phyloP scores from a whole-genome alignment of 2,888 invertebrate species.

The Eilema griseolum region DNA sequence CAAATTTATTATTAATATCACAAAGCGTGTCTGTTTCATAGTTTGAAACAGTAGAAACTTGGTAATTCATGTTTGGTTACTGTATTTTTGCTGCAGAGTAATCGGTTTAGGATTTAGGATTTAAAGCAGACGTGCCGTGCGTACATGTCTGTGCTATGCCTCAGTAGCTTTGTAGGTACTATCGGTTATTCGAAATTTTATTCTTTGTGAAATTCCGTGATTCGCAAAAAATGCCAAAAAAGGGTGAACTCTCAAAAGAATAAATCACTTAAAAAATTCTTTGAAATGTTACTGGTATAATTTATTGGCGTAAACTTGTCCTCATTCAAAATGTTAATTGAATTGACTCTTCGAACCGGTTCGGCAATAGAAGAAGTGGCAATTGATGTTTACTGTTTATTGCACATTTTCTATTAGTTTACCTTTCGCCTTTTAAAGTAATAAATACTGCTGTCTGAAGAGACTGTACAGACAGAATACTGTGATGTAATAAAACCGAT shows the following conservation, averaged over 20 bases:
- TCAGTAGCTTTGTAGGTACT: slow-evolving; percentile 18
- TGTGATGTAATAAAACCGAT: too few species aligned
- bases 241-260: not conserved
- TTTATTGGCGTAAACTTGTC: not conserved
- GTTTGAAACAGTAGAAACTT: slow-evolving; percentile 27
- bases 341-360: not conserved
- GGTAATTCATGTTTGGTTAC: slow-evolving; percentile 67
- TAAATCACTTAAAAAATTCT: not conserved
- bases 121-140: slow-evolving; percentile 66
- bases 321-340: not conserved
- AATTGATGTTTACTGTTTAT: not conserved
- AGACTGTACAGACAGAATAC: not conserved
- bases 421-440: not conserved
- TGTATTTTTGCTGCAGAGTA: slow-evolving; percentile 69
- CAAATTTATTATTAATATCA: slow-evolving; percentile 33
- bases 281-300: not conserved
- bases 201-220: not conserved
- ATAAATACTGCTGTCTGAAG: not conserved
- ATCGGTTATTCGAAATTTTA: slow-evolving; percentile 23
- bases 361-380: not conserved
- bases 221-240: not conserved
- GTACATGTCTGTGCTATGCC: slow-evolving; percentile 42
- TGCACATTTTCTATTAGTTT: not conserved
- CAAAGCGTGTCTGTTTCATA: slow-evolving; percentile 32
- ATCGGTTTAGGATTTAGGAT: slow-evolving; percentile 75